phyloP scores from a whole-genome alignment of 2,113 vertebrate genomes.

The Elanus axillaris region DNA sequence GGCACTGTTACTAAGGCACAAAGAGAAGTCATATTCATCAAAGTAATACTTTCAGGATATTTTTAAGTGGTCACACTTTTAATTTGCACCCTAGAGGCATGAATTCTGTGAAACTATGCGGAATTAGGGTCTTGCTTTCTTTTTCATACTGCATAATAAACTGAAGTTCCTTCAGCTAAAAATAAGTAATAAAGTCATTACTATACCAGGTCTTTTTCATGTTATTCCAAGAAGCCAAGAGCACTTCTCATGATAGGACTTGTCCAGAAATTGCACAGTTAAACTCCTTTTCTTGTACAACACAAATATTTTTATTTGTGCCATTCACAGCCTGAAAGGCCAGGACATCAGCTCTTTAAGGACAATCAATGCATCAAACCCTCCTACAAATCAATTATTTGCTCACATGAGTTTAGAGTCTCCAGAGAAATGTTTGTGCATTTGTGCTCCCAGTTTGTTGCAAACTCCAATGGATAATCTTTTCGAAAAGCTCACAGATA shows the following conservation, averaged over 20 bases:
- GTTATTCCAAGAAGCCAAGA: background rate
- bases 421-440: background rate
- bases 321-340: background rate
- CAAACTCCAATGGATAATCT: background rate
- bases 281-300: background rate
- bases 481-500: background rate
- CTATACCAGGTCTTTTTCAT: background rate
- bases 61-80: background rate
- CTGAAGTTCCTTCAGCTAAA: background rate
- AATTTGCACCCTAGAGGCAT: background rate
- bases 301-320: background rate
- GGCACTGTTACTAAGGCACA: background rate
- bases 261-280: background rate
- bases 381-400: background rate
- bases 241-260: background rate
- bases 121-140: background rate
- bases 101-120: background rate
- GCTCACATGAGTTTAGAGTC: background rate
- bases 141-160: background rate
- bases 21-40: background rate
- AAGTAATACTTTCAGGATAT: background rate
- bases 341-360: background rate
- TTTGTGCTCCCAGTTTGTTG: background rate
- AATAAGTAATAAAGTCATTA: background rate
- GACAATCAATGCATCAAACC: background rate